Conservation (phyloP, 2,888 invertebrate genomes). For the Matsumyia berberina region DNA sequence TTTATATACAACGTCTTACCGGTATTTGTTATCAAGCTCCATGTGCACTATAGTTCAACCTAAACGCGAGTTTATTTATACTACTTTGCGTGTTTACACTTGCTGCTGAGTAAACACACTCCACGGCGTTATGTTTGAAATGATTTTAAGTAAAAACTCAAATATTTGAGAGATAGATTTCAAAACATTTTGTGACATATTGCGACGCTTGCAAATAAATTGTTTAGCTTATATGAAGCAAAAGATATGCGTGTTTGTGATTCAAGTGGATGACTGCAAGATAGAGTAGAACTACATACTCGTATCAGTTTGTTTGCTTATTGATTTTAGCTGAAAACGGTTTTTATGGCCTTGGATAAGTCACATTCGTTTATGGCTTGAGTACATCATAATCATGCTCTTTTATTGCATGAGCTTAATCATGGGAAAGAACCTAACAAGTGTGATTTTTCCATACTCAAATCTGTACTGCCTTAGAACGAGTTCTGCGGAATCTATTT, state of each 20-base stretch:
- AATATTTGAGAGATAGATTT: constrained; percentile 1
- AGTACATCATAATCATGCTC: no score
- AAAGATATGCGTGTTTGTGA: background rate
- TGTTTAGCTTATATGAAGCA: background rate
- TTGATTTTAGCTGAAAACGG: background rate
- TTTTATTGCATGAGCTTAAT: no score
- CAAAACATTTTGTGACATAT: background rate
- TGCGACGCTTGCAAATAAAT: background rate
- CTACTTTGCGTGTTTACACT: background rate
- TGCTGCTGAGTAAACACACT: constrained; percentile 1
- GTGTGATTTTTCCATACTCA: no score
- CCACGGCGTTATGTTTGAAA: background rate
- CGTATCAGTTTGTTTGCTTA: background rate
- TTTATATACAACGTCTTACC: background rate
- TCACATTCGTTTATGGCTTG: no score
- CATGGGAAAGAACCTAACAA: no score
- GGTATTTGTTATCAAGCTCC: constrained; percentile 21
- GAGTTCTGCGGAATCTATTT: no score
- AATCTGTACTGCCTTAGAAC: no score
- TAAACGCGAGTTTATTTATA: constrained; percentile 5
- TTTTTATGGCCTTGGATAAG: background rate
- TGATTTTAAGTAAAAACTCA: background rate
- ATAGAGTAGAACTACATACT: background rate
- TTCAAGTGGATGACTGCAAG: background rate
- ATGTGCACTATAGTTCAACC: constrained; percentile 22